Conservation (phyloP, 64 coral and sea anemone genomes). For the Porites australiensis region DNA sequence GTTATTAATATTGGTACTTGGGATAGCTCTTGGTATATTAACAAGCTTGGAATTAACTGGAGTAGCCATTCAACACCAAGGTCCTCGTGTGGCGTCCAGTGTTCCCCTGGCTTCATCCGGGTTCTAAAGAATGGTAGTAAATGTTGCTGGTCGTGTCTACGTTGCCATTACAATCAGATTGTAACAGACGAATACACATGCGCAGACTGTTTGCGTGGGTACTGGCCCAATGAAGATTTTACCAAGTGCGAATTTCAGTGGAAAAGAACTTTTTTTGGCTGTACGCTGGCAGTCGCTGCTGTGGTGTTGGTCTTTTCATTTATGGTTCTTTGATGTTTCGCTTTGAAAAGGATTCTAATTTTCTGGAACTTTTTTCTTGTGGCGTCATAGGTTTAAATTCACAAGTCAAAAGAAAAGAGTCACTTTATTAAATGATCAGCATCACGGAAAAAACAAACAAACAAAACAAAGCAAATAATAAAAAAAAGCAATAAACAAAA, state of each 20-base stretch:
- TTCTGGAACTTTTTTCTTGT: too few relatives aligned
- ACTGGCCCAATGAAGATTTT: conserved; percentile 82
- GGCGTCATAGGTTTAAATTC: too few relatives aligned
- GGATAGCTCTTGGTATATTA: conserved; percentile 84
- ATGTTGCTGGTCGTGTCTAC: conserved; percentile 85
- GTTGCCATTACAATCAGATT: conserved; percentile 86
- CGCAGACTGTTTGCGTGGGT: conserved; percentile 76
- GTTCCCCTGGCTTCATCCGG: conserved; percentile 71
- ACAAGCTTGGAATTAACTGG: conserved; percentile 53
- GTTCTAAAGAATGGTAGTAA: conserved; percentile 39
- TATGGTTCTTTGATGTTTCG: conserved; percentile 29
- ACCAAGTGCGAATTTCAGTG: conserved; percentile 82
- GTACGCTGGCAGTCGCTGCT: conserved; percentile 63
- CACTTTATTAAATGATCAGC: too few relatives aligned
- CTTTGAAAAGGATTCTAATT: too few relatives aligned
- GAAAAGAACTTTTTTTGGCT: conserved; percentile 40
- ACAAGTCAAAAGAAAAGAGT: too few relatives aligned
- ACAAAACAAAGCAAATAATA: too few relatives aligned
- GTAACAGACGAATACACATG: conserved; percentile 69
- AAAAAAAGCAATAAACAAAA: too few relatives aligned
- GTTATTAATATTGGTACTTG: conserved; percentile 73
- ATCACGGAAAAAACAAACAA: too few relatives aligned
- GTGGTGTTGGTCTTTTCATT: conserved; percentile 68
- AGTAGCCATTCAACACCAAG: conserved; percentile 25
- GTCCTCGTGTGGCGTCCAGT: conserved; percentile 66